Conservation (phyloP, 1,140 invertebrate genomes). For the Trichonephila inaurata region DNA sequence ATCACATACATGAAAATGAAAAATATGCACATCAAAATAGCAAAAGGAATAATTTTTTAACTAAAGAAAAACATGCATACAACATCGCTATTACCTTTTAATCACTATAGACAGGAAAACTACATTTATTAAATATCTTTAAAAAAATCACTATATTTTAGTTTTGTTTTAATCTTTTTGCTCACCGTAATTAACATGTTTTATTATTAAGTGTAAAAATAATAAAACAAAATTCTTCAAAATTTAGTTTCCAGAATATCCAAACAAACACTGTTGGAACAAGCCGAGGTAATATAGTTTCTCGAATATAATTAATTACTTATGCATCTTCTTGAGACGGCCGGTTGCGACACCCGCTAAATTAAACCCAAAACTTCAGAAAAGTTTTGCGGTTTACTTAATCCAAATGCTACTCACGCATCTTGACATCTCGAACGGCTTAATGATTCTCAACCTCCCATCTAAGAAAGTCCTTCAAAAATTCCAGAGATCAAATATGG, state of each 20-base stretch:
- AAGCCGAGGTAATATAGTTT: not conserved
- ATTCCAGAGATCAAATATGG: constrained; percentile 62
- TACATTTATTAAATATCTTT: too few species aligned
- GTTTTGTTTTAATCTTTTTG: too few species aligned
- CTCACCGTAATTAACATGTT: too few species aligned
- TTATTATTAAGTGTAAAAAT: too few species aligned
- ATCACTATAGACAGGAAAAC: too few species aligned
- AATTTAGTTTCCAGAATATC: not conserved
- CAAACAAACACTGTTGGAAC: not conserved
- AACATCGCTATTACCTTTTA: too few species aligned
- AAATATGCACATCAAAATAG: too few species aligned
- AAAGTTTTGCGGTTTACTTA: constrained; percentile 53
- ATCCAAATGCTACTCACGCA: not conserved
- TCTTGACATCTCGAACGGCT: constrained; percentile 45
- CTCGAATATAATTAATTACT: constrained; percentile 33
- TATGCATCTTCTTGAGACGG: not conserved
- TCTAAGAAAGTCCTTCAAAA: constrained; percentile 21
- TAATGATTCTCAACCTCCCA: constrained; percentile 32
- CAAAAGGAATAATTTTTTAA: too few species aligned
- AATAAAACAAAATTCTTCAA: too few species aligned
- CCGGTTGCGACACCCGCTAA: not conserved
- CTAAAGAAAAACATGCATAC: too few species aligned
- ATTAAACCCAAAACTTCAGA: constrained; percentile 44
- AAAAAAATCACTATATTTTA: too few species aligned
- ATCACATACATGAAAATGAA: too few species aligned